Percentiles rank a stretch among this genome's conserved stretches.
phyloP scores from a whole-genome alignment of 2,113 vertebrate species.

The Colistium nudipinnis region DNA sequence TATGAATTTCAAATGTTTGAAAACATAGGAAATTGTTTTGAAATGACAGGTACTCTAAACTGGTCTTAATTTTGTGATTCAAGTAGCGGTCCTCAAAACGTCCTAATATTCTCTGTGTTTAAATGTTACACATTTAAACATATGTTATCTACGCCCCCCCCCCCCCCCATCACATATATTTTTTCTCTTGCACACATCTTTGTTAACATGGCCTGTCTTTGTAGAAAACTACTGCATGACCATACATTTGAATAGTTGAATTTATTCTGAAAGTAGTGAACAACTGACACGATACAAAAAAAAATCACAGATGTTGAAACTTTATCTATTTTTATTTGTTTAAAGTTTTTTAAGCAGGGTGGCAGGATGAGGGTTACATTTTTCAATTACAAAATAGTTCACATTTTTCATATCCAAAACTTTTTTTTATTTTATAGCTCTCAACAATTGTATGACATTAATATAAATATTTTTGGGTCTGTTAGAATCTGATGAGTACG shows the following conservation, averaged over 20 bases:
- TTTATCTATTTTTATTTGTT: slow-evolving; percentile 70
- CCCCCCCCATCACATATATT: not conserved
- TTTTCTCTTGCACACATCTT: not conserved
- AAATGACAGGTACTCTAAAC: too few species aligned
- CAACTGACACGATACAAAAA: slow-evolving; percentile 38
- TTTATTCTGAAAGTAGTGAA: slow-evolving; percentile 37
- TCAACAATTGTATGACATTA: slow-evolving; percentile 52
- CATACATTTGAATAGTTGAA: too few species aligned
- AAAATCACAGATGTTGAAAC: slow-evolving; percentile 34
- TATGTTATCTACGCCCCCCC: too few species aligned
- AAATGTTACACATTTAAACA: too few species aligned
- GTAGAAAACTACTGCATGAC: too few species aligned
- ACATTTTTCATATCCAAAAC: slow-evolving; percentile 57
- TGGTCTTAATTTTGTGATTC: too few species aligned
- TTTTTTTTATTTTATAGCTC: slow-evolving; percentile 65
- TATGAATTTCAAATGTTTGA: too few species aligned
- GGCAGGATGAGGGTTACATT: slow-evolving; percentile 56
- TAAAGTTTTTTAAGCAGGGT: slow-evolving; percentile 58
- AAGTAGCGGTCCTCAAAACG: too few species aligned
- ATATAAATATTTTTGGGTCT: slow-evolving; percentile 66
- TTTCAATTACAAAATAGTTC: slow-evolving; percentile 54
- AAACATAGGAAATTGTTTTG: too few species aligned
- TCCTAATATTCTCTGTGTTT: too few species aligned
- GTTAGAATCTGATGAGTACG: slow-evolving; percentile 43
- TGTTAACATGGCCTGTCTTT: slow-evolving; percentile 30